Evolutionary conservation across 2,888 invertebrate species (phyloP), one percentile per base, ranked within the genome.

Genomic region (Sinotaia quadrata): DNA sequence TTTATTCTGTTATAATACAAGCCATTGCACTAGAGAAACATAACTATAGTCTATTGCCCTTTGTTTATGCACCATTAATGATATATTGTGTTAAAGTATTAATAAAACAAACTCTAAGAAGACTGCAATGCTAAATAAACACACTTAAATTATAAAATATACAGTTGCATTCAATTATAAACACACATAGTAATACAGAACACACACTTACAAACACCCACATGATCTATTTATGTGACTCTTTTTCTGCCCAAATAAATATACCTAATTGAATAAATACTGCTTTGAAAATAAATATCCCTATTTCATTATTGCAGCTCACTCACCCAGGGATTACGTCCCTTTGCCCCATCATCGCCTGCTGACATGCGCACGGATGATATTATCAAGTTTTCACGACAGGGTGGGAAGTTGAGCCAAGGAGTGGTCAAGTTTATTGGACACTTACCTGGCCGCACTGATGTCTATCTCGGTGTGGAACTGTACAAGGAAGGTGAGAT

Each of bases 391-490:
- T 88, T 88, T 75, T 85, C 86, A 8, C 75, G 87, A 21, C 84
- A 85, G 44, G 87, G 86, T 29, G 87, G 88, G 29, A 85, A 85
- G 74, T 83, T 88, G 24, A 84, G 84, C 68, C 83, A 83, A 68
- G 88, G 88, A 7, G 72, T 78, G 5, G 86, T 88, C 21, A 85
- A 85, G 69, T 88, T 83, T 75, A 80, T 88, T 12, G 88, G 88
- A 4, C 86, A 85, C 68, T 77, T 88, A 21, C 87, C 87, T 10
- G 86, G 84, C 4, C 78, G 86, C 56, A 83, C 82, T 52, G 87
- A 87, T 72, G 81, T 82, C 12, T 88, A 87, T 72, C 78, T 87
- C 0, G 88, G 88, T 0, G 80, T 88, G 41, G 88, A 88, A 71
- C 75, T 88, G n/a, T 86, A 88, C 67, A 82, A 84, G 72, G 87